A percentile compares a stretch with the other conserved stretches of the same genome.
These are phyloP conservation scores for Hirtodrosophila histrioides DNA, from an alignment of 2,888 invertebrate genomes.

Conservation along the genomic window DNA sequence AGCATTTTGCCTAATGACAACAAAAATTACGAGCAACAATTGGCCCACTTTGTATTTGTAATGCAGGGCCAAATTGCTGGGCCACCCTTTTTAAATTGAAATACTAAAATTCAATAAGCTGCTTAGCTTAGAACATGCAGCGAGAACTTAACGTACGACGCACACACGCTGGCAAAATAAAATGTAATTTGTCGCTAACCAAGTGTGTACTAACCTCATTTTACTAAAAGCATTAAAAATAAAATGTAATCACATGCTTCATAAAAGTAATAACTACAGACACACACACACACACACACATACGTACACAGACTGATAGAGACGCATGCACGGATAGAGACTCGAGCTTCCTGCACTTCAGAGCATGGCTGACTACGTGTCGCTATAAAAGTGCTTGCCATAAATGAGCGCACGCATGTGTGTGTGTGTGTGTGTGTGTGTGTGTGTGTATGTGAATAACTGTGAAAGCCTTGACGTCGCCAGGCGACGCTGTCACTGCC, in stretches of 20 bases:
- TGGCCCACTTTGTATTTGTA: slow-evolving; percentile 11
- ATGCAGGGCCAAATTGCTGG: slow-evolving; percentile 14
- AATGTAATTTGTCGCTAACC: slow-evolving; percentile 80
- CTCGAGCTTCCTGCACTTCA: slow-evolving; percentile 68
- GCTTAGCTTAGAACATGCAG: slow-evolving; percentile 6
- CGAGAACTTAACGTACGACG: slow-evolving; percentile 4
- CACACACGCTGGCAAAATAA: slow-evolving; percentile 22
- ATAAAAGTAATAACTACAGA: slow-evolving; percentile 81
- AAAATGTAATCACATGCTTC: slow-evolving; percentile 80
- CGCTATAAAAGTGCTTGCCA: slow-evolving; percentile 63
- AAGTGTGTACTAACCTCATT: slow-evolving; percentile 80
- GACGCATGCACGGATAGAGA: slow-evolving; percentile 1
- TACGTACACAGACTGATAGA: slow-evolving; percentile 8
- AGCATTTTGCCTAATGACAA: slow-evolving; percentile 44
- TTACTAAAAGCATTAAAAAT: slow-evolving; percentile 80
- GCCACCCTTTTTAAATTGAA: slow-evolving; percentile 22
- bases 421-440: slow-evolving; percentile 15
- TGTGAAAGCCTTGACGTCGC: slow-evolving; percentile 54
- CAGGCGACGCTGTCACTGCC: slow-evolving; percentile 57
- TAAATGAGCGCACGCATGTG: slow-evolving; percentile 7
- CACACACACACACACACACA: slow-evolving; percentile 34
- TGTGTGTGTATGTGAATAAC: slow-evolving; percentile 28
- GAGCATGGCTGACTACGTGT: slow-evolving; percentile 70
- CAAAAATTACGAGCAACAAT: slow-evolving; percentile 34
- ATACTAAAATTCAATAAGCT: slow-evolving; percentile 50